Percentiles rank a stretch among this genome's conserved stretches.
Conservation (phyloP, 2,888 invertebrate species). For the Amblyjoppa proteus region DNA sequence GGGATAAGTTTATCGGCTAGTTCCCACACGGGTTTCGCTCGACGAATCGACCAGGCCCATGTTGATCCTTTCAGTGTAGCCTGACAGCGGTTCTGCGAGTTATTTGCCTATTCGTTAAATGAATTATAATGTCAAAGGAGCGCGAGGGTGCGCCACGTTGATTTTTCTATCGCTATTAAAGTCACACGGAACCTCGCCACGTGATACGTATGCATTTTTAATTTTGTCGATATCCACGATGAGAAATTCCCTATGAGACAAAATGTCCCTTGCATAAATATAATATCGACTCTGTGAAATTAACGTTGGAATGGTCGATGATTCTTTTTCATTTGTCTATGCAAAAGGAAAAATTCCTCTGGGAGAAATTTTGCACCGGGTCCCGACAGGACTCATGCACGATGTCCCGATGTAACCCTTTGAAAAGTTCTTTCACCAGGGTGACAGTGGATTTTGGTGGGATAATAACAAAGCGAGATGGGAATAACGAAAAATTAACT, state of each 20-base stretch:
- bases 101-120: conserved; percentile 66
- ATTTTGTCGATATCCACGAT: not conserved
- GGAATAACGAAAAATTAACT: not conserved
- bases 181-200: conserved; percentile 48
- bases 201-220: not conserved
- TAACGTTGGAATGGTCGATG: not conserved
- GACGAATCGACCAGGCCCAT: conserved; percentile 57
- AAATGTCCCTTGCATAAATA: not conserved
- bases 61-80: conserved; percentile 25
- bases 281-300: not conserved
- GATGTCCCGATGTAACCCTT: too few relatives aligned
- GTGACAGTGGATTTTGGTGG: too few relatives aligned
- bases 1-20: conserved; percentile 56
- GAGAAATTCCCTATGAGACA: not conserved
- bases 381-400: too few relatives aligned
- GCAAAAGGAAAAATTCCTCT: not conserved
- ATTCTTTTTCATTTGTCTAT: not conserved
- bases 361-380: too few relatives aligned
- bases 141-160: conserved; percentile 64
- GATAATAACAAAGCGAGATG: not conserved
- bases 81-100: conserved; percentile 28
- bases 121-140: conserved; percentile 70
- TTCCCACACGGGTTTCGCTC: conserved; percentile 66
- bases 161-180: conserved; percentile 50
- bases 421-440: too few relatives aligned